Evolutionary conservation across 92 coral and sea anemone species (phyloP).

Genomic region (Porites rus): DNA sequence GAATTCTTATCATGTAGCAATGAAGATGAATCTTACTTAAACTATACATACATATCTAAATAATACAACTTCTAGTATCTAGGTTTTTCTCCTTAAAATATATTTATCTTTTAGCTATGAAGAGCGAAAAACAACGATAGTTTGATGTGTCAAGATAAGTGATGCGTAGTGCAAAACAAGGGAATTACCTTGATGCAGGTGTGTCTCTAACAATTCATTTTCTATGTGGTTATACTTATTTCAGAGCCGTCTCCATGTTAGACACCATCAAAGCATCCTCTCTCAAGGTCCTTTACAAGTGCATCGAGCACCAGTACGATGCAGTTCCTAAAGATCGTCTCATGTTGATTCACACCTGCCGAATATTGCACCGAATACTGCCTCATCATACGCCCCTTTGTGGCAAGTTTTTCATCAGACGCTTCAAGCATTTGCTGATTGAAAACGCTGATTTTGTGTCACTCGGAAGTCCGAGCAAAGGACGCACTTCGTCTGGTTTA

Average conservation of each 20-base stretch:
- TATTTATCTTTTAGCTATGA: too few species aligned
- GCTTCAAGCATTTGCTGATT: slow-evolving; percentile 94
- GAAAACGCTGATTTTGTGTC: slow-evolving; percentile 97
- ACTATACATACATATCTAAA: too few species aligned
- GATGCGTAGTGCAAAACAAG: too few species aligned
- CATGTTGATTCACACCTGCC: slow-evolving; percentile 93
- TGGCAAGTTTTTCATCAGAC: slow-evolving; percentile 95
- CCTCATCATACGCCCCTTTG: slow-evolving; percentile 96
- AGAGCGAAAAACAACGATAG: too few species aligned
- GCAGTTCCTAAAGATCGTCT: slow-evolving; percentile 91
- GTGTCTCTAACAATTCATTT: too few species aligned
- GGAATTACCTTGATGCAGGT: too few species aligned
- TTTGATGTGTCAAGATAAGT: too few species aligned
- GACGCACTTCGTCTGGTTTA: slow-evolving; percentile 65
- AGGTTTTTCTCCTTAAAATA: too few species aligned
- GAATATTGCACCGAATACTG: slow-evolving; percentile 86
- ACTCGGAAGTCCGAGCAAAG: slow-evolving; percentile 78
- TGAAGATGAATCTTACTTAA: too few species aligned
- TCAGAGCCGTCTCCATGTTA: slow-evolving; percentile 81
- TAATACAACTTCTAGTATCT: too few species aligned
- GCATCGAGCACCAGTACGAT: slow-evolving; percentile 93
- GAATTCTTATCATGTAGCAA: too few species aligned
- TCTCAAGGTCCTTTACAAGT: slow-evolving; percentile 84
- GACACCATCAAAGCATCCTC: slow-evolving; percentile 89
- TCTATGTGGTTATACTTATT: too few species aligned